Conservation (phyloP, 92 coral and sea anemone genomes). For the Galaxea fascicularis region DNA sequence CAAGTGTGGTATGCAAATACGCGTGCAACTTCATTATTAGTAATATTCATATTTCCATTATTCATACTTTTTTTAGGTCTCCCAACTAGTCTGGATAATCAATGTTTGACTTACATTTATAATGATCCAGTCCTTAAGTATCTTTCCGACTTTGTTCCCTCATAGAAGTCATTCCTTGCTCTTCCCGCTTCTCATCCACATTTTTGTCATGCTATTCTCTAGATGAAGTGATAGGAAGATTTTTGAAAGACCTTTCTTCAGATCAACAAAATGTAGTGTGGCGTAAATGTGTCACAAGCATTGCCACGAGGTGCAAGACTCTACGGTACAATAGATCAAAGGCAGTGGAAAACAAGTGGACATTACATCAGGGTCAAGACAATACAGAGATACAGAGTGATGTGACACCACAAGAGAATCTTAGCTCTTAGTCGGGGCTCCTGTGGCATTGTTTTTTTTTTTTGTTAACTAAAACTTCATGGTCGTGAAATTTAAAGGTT, state of each 20-base stretch:
- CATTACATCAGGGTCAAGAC: conserved; percentile 7
- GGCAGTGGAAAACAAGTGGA: conserved; percentile 17
- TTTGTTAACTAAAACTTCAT: too few species aligned
- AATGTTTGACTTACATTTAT: too few species aligned
- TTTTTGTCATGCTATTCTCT: not conserved
- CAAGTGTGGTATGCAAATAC: too few species aligned
- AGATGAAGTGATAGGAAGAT: conserved; percentile 69
- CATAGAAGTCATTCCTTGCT: not conserved
- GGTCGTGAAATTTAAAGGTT: too few species aligned
- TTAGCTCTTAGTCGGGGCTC: not conserved
- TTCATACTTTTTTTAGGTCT: too few species aligned
- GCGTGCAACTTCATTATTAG: too few species aligned
- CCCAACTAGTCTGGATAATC: too few species aligned
- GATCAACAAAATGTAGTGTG: conserved; percentile 65
- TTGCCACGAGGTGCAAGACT: conserved; percentile 76
- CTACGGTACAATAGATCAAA: conserved; percentile 58
- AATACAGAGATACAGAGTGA: not conserved
- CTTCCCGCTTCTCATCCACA: not conserved
- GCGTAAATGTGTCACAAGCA: conserved; percentile 75
- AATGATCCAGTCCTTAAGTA: too few species aligned
- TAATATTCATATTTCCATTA: too few species aligned
- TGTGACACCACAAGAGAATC: not conserved
- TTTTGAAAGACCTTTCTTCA: conserved; percentile 42
- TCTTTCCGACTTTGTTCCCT: not conserved
- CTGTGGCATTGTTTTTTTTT: too few species aligned